Percentiles rank a stretch among this genome's conserved stretches.
Evolutionary conservation across 2,797 vertebrate species (phyloP).

Genomic region (Melopsittacus undulatus): DNA sequence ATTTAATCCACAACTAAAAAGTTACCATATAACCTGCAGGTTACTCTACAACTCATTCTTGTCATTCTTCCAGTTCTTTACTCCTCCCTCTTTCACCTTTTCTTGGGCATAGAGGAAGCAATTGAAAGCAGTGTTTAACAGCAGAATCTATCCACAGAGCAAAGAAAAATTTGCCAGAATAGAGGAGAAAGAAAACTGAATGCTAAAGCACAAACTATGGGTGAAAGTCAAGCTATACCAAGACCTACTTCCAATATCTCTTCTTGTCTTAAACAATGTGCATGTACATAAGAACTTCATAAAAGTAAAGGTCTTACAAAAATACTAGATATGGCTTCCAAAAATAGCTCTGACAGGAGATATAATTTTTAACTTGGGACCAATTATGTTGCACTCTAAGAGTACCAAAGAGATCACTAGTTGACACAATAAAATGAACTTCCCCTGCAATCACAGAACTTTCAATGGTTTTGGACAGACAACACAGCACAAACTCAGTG

Average conservation of each 20-base stretch:
- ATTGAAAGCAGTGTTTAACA: neutral
- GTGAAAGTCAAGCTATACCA: neutral
- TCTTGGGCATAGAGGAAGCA: neutral
- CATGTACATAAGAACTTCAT: neutral
- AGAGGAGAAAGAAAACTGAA: neutral
- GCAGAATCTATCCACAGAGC: neutral
- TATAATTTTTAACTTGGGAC: neutral
- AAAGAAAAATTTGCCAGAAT: neutral
- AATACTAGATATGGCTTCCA: neutral
- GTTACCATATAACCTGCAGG: constrained; percentile 30
- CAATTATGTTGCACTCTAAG: neutral
- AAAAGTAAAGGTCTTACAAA: neutral
- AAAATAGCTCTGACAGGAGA: neutral
- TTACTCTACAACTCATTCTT: constrained; percentile 56
- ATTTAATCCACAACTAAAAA: constrained; percentile 42
- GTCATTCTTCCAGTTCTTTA: constrained; percentile 38
- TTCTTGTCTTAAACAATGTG: neutral
- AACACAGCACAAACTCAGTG: neutral
- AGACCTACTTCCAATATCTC: neutral
- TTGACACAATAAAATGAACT: neutral
- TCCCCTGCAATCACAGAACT: neutral
- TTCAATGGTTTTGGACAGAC: neutral
- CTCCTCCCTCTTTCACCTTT: constrained; percentile 8
- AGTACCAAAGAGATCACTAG: neutral
- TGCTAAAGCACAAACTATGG: neutral